Base-by-base conservation (phyloP, 2,888 invertebrate species). In the Brachyptera risi region DNA sequence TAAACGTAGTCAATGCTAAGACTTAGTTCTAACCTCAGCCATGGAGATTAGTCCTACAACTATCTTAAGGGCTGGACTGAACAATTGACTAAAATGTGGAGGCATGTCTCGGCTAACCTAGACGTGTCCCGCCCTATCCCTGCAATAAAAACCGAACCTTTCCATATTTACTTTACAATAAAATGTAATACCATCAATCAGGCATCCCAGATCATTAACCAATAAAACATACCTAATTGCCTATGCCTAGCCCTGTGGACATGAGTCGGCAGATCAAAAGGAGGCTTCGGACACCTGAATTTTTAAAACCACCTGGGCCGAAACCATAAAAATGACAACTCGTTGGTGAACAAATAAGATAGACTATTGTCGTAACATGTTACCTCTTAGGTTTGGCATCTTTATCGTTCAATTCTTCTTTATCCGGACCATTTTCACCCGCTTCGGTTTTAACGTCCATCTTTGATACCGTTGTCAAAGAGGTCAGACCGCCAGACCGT, bases 361-460 rank as follows among this genome's bases (percentile, higher is more conserved):
- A n/a, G n/a, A n/a, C n/a, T 17, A 31, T 19, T 15, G n/a, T 11
- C 7, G n/a, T 13, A 56, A 49, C 21, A 21, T n/a, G 57, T 65
- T 72, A 80, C 80, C 80, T 79, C 72, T 79, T 79, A 59, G 74
- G 74, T 70, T 76, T 75, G 23, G 72, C 72, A 68, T 78, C 77
- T 68, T 75, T 75, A 58, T 78, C 78, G 61, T 74, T 72, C 70
- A 74, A 76, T 68, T 78, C 79, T 67, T 77, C 77, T 67, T 77
- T 74, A 71, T 76, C 74, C 66, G 72, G 72, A 68, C 77, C 75
- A 70, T 75, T 75, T 68, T 78, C 76, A 67, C 74, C 70, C 68
- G 74, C 71, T 68, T 74, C 73, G 69, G 73, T 76, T 71, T 76
- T 76, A 68, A 76, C 76, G 70, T 76, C 76, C 76, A 76, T 76